Evolutionary conservation across 2,113 vertebrate genomes (phyloP).

Genomic region (Acrocephalus kingi): DNA sequence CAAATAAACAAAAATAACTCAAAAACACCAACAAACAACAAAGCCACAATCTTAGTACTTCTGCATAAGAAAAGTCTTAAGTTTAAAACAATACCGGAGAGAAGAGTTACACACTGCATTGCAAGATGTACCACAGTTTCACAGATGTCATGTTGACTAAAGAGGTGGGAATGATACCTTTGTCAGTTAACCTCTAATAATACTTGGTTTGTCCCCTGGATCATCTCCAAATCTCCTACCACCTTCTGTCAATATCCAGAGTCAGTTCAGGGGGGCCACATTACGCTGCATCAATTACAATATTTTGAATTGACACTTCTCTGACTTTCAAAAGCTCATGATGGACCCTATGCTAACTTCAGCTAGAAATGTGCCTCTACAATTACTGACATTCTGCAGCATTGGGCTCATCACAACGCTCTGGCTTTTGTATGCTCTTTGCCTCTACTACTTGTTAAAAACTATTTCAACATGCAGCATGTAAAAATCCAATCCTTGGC

Average conservation of each 20-base stretch:
- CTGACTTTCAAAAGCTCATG: background rate
- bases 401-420: background rate
- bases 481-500: background rate
- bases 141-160: background rate
- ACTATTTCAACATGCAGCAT: background rate
- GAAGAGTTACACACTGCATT: background rate
- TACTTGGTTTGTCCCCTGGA: background rate
- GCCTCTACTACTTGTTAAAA: background rate
- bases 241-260: background rate
- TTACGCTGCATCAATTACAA: background rate
- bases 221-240: background rate
- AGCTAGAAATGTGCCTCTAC: background rate
- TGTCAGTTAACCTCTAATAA: background rate
- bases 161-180: background rate
- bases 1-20: background rate
- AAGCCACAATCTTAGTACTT: background rate
- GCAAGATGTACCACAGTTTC: background rate
- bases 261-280: background rate
- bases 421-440: background rate
- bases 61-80: background rate
- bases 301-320: background rate
- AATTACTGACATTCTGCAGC: background rate
- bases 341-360: background rate
- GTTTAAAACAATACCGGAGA: background rate
- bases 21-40: background rate